Conservation (phyloP, 2,888 invertebrate genomes). For the Aleiodes leptofemur region DNA sequence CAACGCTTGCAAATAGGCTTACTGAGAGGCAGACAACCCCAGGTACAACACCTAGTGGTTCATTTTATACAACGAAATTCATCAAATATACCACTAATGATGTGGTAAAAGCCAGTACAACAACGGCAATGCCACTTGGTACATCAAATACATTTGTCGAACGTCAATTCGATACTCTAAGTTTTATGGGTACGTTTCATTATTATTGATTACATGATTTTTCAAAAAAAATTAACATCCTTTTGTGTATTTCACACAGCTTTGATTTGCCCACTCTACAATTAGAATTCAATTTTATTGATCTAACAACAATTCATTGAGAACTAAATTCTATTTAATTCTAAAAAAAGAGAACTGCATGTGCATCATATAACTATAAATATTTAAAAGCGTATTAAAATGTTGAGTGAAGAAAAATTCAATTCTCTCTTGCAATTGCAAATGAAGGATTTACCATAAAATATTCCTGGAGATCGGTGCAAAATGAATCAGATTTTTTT, state of each 20-base stretch:
- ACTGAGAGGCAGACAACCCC: constrained; percentile 5
- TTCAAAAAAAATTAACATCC: constrained; percentile 23
- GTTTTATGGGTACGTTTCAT: constrained; percentile 78
- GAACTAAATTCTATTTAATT: no score
- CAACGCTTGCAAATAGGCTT: not conserved
- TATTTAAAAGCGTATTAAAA: no score
- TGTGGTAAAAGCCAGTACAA: constrained; percentile 47
- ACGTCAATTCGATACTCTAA: constrained; percentile 84
- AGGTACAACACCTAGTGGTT: constrained; percentile 2
- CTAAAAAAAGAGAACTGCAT: no score
- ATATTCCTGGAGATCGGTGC: not conserved
- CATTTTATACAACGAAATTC: constrained; percentile 10
- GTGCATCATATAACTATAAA: no score
- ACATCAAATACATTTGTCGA: constrained; percentile 62
- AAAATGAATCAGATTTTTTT: not conserved
- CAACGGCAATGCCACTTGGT: constrained; percentile 41
- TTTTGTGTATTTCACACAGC: not conserved
- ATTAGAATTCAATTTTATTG: no score
- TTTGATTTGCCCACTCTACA: no score
- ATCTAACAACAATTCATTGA: no score
- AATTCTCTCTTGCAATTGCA: no score
- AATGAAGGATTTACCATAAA: not conserved
- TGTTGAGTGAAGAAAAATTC: no score
- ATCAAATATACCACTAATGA: constrained; percentile 48
- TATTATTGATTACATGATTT: not conserved